phyloP scores from a whole-genome alignment of 2,888 invertebrate genomes.

The Gandaritis pyraliata region DNA sequence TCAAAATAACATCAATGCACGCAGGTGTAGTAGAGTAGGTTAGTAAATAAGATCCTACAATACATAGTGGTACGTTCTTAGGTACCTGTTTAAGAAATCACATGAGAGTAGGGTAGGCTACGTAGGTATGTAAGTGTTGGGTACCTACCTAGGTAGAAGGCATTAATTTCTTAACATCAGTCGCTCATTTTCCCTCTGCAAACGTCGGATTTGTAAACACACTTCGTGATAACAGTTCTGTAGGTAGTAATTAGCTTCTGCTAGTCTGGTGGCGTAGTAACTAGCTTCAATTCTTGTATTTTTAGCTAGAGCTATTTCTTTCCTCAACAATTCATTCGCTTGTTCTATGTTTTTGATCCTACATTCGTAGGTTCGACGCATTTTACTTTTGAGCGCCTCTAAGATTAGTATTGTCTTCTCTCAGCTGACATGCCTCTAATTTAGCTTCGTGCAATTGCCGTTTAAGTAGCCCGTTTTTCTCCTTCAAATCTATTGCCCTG shows the following conservation, averaged over 20 bases:
- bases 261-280: slow-evolving; percentile 54
- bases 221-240: slow-evolving; percentile 59
- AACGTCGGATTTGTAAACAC: slow-evolving; percentile 49
- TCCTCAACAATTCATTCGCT: slow-evolving; percentile 58
- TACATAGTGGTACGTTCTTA: neutral
- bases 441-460: slow-evolving; percentile 54
- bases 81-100: neutral
- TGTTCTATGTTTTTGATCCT: slow-evolving; percentile 49
- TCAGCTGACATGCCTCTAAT: slow-evolving; percentile 49
- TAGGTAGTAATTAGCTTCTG: slow-evolving; percentile 65
- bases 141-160: neutral
- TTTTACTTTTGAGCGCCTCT: slow-evolving; percentile 25
- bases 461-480: slow-evolving; percentile 57
- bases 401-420: slow-evolving; percentile 43
- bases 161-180: neutral
- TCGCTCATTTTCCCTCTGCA: slow-evolving; percentile 34
- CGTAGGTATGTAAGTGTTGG: too few relatives aligned
- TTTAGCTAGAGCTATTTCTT: slow-evolving; percentile 54
- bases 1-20: too few relatives aligned
- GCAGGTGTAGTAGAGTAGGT: too few relatives aligned
- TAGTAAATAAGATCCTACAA: too few relatives aligned
- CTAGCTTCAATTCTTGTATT: slow-evolving; percentile 63
- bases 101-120: neutral
- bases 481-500: slow-evolving; percentile 70
- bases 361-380: slow-evolving; percentile 40